These are phyloP conservation scores for Peucedramus taeniatus DNA, from an alignment of 2,113 vertebrate genomes.

Conservation along the genomic window DNA sequence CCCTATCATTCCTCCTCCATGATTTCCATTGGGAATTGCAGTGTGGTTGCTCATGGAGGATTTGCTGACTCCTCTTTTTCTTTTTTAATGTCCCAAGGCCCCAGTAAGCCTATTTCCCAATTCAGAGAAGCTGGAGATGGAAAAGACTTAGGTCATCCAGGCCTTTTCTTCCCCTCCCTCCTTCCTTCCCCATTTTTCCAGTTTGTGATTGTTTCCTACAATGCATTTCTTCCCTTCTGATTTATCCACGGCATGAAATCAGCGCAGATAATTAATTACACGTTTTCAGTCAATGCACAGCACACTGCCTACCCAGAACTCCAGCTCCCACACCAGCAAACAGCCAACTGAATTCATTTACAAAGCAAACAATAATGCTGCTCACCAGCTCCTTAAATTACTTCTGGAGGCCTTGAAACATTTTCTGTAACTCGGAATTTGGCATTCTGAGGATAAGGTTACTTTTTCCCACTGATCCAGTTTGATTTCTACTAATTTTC, in stretches of 20 bases:
- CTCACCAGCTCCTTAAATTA: slow-evolving; percentile 44
- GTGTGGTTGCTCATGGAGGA: background rate
- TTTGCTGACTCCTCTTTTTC: background rate
- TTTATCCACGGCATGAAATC: slow-evolving; percentile 58
- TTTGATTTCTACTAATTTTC: slow-evolving; percentile 35
- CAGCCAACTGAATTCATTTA: background rate
- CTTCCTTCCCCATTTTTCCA: background rate
- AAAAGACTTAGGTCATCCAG: background rate
- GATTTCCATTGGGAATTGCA: background rate
- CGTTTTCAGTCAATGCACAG: slow-evolving; percentile 7
- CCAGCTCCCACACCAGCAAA: slow-evolving; percentile 28
- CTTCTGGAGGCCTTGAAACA: slow-evolving; percentile 8
- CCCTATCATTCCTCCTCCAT: background rate
- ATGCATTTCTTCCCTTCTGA: slow-evolving; percentile 7
- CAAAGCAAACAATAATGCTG: slow-evolving; percentile 35
- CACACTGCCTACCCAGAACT: background rate
- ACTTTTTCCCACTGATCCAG: slow-evolving; percentile 5
- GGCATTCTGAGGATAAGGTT: slow-evolving; percentile 28
- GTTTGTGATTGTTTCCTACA: background rate
- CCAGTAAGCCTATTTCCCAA: slow-evolving; percentile 24
- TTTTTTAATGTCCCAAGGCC: background rate
- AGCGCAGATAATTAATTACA: slow-evolving; percentile 64
- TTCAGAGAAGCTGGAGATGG: background rate
- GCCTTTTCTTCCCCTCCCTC: background rate
- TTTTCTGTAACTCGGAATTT: slow-evolving; percentile 12